Percentiles rank a stretch among this genome's conserved stretches.
Evolutionary conservation across 2,797 vertebrate genomes (phyloP).

Genomic region (Brotula barbata): DNA sequence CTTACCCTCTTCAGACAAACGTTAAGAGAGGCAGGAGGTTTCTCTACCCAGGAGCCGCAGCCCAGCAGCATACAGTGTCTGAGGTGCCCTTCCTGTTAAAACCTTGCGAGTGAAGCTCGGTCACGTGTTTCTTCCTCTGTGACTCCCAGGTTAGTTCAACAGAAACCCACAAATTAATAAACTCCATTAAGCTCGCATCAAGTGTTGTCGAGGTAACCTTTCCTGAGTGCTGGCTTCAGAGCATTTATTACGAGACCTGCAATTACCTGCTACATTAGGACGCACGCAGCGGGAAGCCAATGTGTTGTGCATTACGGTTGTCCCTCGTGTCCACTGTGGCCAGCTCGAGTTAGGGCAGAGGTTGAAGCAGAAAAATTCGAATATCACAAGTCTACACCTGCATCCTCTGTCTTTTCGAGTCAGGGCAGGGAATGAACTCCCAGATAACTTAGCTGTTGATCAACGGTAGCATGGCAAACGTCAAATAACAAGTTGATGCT

Average conservation of each 20-base stretch:
- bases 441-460: no score
- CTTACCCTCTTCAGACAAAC: slow-evolving; percentile 2
- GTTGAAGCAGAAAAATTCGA: no score
- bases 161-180: slow-evolving; percentile 37
- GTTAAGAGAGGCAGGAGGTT: background rate
- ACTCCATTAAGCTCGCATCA: slow-evolving; percentile 24
- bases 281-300: background rate
- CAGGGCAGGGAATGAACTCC: no score
- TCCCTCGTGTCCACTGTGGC: no score
- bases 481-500: no score
- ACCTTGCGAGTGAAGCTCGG: no score
- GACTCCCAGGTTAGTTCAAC: background rate
- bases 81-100: no score
- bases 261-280: slow-evolving; percentile 37
- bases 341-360: no score
- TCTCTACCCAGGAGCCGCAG: slow-evolving; percentile 33
- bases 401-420: no score
- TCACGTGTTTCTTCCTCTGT: slow-evolving; percentile 8
- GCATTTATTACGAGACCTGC: slow-evolving; percentile 42
- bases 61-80: background rate
- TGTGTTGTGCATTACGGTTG: background rate
- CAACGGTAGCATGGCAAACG: no score
- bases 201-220: slow-evolving; percentile 36
- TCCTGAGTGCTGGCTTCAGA: slow-evolving; percentile 2
- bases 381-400: no score